Base-by-base conservation (phyloP, 2,113 vertebrate genomes). In the Athene noctua region DNA sequence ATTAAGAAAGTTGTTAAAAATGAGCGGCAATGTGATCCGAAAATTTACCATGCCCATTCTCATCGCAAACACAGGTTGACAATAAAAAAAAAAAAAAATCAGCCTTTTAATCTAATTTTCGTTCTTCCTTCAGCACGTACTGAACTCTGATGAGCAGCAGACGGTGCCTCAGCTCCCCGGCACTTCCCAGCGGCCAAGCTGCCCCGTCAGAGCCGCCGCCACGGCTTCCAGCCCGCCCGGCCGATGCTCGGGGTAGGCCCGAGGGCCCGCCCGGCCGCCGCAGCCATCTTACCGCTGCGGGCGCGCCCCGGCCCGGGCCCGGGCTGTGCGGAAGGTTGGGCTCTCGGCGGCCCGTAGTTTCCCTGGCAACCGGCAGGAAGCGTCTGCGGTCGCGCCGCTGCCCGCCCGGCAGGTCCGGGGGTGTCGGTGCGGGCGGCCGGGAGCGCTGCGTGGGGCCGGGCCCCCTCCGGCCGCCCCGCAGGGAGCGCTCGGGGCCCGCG, bases 321-420 rank as follows among this genome's bases (percentile, higher is more conserved):
- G 57, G 13, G 7, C 34, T 5, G 26, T 4, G 25, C 30, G 26
- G 42, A 49, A 52, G 1, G 46, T 95, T 88, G 97, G 49, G 27
- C 93, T 74, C 62, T 21, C 4, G 19, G 79, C 78, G 14, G 18
- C 66, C 65, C 88, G 97, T 98, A 95, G 96, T 88, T 89, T 36
- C 96, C 92, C 10, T 73, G 92, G 94, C 67, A 97, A 97, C 96
- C 10, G 49, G 27, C 55, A 34, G 91, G 81, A 57, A 89, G 78
- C 81, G 88, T 30, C 30, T 10, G n/a, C 9, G 17, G 27, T 15
- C 23, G 23, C 14, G 38, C 22, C 7, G n/a, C 13, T 29, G 34
- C 32, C 19, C 11, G 51, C 23, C 5, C 5, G 38, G 17, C 72
- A 9, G 63, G 49, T 32, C 5, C 7, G 36, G 30, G 52, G 16